Percentiles rank a stretch among this genome's conserved stretches.
phyloP scores from a whole-genome alignment of 2,888 invertebrate species.

The Eurytoma adleriae region DNA sequence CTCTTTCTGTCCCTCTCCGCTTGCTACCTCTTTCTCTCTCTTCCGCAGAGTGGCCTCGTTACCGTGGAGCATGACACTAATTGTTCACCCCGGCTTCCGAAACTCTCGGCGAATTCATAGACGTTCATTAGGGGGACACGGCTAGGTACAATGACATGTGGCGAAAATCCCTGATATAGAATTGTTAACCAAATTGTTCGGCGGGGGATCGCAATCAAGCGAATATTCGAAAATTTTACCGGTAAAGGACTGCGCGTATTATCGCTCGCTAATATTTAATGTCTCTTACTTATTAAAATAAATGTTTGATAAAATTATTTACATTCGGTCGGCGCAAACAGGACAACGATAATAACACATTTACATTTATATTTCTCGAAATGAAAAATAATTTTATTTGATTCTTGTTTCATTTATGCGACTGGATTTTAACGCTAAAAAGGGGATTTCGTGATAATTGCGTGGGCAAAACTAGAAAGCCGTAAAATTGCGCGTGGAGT shows the following conservation, averaged over 20 bases:
- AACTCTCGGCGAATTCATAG: conserved; percentile 46
- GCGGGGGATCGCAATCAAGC: not conserved
- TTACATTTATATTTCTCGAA: not conserved
- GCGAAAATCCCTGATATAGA: conserved; percentile 34
- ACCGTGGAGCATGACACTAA: conserved; percentile 47
- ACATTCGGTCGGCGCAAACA: too few relatives aligned
- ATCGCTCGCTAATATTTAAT: too few relatives aligned
- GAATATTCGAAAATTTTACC: not conserved
- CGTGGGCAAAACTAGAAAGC: not conserved
- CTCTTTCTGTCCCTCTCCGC: not conserved
- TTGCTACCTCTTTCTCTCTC: conserved; percentile 2
- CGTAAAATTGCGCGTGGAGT: not conserved
- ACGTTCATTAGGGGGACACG: conserved; percentile 45
- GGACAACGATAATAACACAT: not conserved
- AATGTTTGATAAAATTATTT: too few relatives aligned
- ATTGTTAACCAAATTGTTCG: conserved; percentile 15
- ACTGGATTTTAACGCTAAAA: too few relatives aligned
- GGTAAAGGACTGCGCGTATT: not conserved
- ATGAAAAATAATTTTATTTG: not conserved
- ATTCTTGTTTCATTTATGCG: not conserved
- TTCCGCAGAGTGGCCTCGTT: conserved; percentile 45
- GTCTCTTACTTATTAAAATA: too few relatives aligned
- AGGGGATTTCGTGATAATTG: too few relatives aligned
- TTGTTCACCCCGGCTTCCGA: conserved; percentile 46
- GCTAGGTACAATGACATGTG: not conserved